phyloP scores from a whole-genome alignment of 1,140 invertebrate genomes.

The Mamestra configurata region DNA sequence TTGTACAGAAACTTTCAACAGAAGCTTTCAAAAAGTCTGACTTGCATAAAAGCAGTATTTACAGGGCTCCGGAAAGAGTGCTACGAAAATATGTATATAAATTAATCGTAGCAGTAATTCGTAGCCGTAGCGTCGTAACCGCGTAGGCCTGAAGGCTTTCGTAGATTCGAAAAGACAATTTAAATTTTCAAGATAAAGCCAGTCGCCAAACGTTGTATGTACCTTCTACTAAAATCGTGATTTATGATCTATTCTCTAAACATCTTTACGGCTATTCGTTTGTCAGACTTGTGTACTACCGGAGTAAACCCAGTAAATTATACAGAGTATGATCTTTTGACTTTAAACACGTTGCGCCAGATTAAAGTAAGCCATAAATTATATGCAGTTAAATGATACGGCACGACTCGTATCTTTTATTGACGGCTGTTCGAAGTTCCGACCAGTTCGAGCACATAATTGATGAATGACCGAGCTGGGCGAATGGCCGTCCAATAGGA shows the following conservation, averaged over 20 bases:
- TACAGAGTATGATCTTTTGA: constrained; percentile 20
- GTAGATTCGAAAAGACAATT: background rate
- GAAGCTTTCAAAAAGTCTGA: background rate
- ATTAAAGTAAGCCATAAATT: constrained; percentile 50
- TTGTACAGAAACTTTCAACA: background rate
- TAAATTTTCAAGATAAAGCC: constrained; percentile 5
- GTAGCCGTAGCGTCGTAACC: constrained; percentile 19
- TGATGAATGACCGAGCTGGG: constrained; percentile 29
- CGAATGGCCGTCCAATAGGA: background rate
- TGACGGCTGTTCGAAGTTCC: constrained; percentile 40
- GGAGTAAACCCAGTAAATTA: constrained; percentile 41
- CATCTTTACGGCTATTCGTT: constrained; percentile 30
- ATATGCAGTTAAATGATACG: constrained; percentile 44
- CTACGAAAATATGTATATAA: background rate
- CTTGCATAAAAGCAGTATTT: background rate
- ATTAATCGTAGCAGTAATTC: constrained; percentile 1
- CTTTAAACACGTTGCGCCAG: background rate
- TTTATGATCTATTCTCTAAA: constrained; percentile 34
- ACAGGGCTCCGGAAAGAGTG: background rate
- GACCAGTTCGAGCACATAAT: constrained; percentile 35
- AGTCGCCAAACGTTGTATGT: constrained; percentile 17
- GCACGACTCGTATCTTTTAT: constrained; percentile 45
- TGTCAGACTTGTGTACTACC: constrained; percentile 38
- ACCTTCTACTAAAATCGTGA: background rate
- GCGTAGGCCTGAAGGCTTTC: background rate